Evolutionary conservation across 2,888 invertebrate genomes (phyloP).

Genomic region (Tetrapedia diversipes): DNA sequence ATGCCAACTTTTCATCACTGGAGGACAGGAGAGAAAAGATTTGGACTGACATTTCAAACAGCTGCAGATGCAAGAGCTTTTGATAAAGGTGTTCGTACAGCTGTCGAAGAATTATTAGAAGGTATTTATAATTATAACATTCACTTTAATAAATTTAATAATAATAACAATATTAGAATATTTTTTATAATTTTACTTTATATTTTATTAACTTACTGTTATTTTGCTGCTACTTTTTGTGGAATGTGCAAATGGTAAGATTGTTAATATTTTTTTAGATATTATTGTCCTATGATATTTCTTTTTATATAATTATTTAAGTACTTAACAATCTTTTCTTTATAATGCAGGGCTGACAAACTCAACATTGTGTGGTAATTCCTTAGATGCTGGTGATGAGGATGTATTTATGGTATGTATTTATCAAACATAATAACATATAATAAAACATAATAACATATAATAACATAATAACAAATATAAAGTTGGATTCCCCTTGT

Average conservation of each 20-base stretch:
- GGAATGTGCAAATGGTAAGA: conserved; percentile 64
- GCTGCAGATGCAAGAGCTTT: conserved; percentile 97
- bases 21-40: conserved; percentile 97
- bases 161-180: neutral
- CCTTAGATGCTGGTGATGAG: conserved; percentile 92
- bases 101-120: conserved; percentile 94
- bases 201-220: conserved; percentile 47
- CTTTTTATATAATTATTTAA: neutral
- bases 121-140: conserved; percentile 84
- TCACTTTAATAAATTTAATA: neutral
- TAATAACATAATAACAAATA: neutral
- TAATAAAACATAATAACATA: conserved; percentile 68
- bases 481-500: conserved; percentile 71
- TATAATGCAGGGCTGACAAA: conserved; percentile 88
- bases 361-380: conserved; percentile 87
- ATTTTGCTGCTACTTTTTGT: conserved; percentile 61
- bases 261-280: conserved; percentile 10
- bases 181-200: neutral
- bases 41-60: conserved; percentile 97
- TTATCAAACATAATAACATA: conserved; percentile 62
- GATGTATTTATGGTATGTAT: conserved; percentile 95
- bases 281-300: neutral
- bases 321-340: conserved; percentile 47
- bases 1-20: conserved; percentile 99
- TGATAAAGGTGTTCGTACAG: conserved; percentile 94